phyloP scores from a whole-genome alignment of 1,140 invertebrate genomes.

The Ceratina japonica region DNA sequence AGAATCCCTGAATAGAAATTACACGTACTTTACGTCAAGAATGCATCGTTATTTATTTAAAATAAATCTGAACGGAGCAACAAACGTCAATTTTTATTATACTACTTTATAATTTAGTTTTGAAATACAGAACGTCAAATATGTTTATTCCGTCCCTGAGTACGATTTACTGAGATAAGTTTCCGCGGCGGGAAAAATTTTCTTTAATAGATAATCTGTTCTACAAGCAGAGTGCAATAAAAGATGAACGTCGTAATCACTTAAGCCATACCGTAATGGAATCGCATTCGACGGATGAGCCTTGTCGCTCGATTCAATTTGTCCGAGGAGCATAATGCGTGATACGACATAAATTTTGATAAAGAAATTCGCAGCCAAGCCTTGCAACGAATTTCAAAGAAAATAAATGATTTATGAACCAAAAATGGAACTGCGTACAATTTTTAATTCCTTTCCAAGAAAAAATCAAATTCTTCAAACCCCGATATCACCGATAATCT shows the following conservation, averaged over 20 bases:
- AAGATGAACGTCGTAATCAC: slow-evolving; percentile 35
- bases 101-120: no score
- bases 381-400: neutral
- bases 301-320: slow-evolving; percentile 11
- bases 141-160: no score
- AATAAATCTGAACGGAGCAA: no score
- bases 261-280: slow-evolving; percentile 18
- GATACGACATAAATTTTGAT: slow-evolving; percentile 18
- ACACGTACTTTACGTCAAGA: neutral
- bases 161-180: no score
- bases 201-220: slow-evolving; percentile 25
- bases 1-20: neutral
- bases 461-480: slow-evolving; percentile 28
- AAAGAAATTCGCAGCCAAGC: slow-evolving; percentile 10
- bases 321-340: neutral
- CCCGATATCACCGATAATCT: slow-evolving; percentile 47
- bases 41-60: neutral
- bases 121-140: no score
- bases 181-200: neutral
- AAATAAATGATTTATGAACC: neutral
- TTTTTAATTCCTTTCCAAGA: slow-evolving; percentile 8
- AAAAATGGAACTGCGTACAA: slow-evolving; percentile 10
- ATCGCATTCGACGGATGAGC: slow-evolving; percentile 15
- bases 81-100: no score
- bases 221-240: slow-evolving; percentile 15